Evolutionary conservation across 2,113 vertebrate species (phyloP).

Genomic region (Neopipo cinnamomea): DNA sequence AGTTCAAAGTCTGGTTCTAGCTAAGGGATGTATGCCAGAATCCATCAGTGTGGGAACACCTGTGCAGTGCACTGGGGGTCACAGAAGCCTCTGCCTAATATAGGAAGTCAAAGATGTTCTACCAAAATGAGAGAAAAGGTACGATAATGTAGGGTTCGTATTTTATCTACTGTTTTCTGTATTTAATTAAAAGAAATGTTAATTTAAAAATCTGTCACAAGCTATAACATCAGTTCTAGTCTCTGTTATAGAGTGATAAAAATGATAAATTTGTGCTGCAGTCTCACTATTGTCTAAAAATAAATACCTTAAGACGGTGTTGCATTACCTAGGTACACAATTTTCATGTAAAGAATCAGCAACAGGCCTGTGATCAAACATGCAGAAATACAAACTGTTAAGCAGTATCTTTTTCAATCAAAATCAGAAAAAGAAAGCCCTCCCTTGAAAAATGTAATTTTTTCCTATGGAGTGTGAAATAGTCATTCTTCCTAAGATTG

Average conservation of each 20-base stretch:
- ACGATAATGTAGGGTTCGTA: background rate
- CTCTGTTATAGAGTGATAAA: background rate
- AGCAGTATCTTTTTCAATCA: background rate
- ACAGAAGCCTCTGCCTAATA: background rate
- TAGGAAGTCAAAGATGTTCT: background rate
- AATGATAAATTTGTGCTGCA: background rate
- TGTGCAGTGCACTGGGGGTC: background rate
- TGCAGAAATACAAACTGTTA: background rate
- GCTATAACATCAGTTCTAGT: background rate
- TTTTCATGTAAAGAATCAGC: background rate
- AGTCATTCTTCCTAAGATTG: background rate
- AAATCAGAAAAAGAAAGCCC: background rate
- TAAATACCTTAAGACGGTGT: background rate
- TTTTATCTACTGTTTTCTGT: background rate
- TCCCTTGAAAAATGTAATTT: background rate
- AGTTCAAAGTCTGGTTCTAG: background rate
- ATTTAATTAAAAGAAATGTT: background rate
- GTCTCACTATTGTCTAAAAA: background rate
- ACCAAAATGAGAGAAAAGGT: background rate
- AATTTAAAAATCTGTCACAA: background rate
- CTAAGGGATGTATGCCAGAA: background rate
- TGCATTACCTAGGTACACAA: background rate
- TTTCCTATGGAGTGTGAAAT: background rate
- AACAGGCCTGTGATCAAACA: background rate
- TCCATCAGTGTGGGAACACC: background rate